These are phyloP conservation scores for Hippocampus zosterae DNA, from an alignment of 2,113 vertebrate species.

Conservation along the genomic window DNA sequence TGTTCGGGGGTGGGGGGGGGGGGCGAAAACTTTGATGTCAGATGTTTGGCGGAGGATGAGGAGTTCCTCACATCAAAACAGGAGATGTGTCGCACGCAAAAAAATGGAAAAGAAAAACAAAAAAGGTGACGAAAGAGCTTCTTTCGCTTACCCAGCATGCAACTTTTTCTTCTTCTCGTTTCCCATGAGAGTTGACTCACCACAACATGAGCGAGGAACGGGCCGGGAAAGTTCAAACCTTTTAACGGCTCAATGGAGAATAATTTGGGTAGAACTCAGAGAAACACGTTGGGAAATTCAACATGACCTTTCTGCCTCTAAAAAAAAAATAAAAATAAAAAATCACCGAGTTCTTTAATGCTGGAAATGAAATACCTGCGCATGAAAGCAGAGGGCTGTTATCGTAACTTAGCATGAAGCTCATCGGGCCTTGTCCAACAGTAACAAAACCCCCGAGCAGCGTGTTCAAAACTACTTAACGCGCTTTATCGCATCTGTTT, in stretches of 20 bases:
- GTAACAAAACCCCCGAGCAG: not conserved
- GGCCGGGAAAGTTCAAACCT: not conserved
- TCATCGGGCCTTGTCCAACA: not conserved
- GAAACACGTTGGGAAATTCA: not conserved
- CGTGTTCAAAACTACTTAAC: not conserved
- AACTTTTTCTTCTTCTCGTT: not conserved
- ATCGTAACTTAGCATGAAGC: not conserved
- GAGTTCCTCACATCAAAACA: constrained; percentile 6
- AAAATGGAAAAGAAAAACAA: not conserved
- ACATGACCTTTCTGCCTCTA: not conserved
- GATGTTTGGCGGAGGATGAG: constrained; percentile 1
- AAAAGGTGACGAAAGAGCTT: not conserved
- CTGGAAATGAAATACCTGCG: not conserved
- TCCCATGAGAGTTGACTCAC: not conserved
- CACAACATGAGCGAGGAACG: not conserved
- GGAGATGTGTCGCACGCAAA: not conserved
- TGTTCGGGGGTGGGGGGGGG: too few species aligned
- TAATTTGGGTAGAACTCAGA: not conserved
- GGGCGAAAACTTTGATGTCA: not conserved
- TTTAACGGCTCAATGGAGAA: not conserved
- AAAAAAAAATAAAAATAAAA: not conserved
- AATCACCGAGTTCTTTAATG: not conserved
- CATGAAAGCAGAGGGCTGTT: not conserved
- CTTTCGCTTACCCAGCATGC: not conserved
- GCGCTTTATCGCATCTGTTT: not conserved